Base-by-base conservation (phyloP, 1,140 invertebrate species). In the Andricus grossulariae region DNA sequence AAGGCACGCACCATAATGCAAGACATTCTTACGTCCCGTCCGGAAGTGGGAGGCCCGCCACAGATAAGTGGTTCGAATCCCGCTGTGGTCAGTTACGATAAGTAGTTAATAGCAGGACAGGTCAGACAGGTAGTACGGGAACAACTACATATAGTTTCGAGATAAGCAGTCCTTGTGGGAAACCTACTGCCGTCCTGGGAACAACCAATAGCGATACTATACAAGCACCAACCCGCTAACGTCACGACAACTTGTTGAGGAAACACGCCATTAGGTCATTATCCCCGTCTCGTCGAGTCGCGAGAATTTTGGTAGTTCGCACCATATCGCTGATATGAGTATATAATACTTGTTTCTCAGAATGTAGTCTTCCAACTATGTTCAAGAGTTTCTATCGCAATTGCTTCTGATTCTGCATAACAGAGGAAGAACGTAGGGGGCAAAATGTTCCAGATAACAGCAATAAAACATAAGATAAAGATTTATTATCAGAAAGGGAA, bases 1-100 rank as follows among this genome's bases (percentile, higher is more conserved):
- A 32, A 32, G 79, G 76, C 78, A 50, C 57, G 76, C 78, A 78
- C 74, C 74, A 74, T 77, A 79, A 79, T 76, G 74, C 74, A 75
- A 77, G 79, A 76, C 79, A 83, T 21, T 75, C 79, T 80, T 80
- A 74, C 73, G 73, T 54, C 19, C 15, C 8, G 52, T 54, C 52
- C 1, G 52, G 16, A 74, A 80, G 78, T 18, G 32, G 70, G 71
- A 73, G 73, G 74, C 49, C 72, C 75, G 51, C 55, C 78, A 45
- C 72, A 76, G 81, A 82, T 82, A 80, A 80, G 81, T 76, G 52
- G 79, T 75, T 76, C 21, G 50, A 82, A 51, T 71, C 50, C 49
- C 70, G 76, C 52, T 18, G 76, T 32, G 81, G 76, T 80, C 81
- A 76, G 81, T 15, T 76, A 6, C 50, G 50, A 76, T 80, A 77